phyloP scores from a whole-genome alignment of 2,888 invertebrate species.

The Chironomus riparius region DNA sequence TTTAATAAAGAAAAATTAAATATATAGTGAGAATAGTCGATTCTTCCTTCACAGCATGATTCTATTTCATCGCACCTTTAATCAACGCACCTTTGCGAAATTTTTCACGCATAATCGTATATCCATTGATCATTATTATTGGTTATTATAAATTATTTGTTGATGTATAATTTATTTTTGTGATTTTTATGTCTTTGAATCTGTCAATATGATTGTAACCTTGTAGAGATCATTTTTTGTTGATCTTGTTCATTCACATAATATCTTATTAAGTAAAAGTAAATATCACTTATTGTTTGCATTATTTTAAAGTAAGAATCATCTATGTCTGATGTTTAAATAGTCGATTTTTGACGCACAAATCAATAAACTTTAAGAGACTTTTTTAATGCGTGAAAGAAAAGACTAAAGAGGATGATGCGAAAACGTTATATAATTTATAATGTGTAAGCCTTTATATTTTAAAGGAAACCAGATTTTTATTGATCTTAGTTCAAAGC shows the following conservation, averaged over 20 bases:
- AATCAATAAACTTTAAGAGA: constrained; percentile 18
- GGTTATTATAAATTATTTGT: too few relatives aligned
- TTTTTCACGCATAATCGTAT: constrained; percentile 19
- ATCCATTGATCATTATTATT: neutral
- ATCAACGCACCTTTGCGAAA: constrained; percentile 14
- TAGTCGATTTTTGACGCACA: neutral
- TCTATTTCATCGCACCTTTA: constrained; percentile 9
- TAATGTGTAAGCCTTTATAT: too few relatives aligned
- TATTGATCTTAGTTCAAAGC: too few relatives aligned
- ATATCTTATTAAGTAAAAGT: neutral
- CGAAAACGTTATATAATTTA: too few relatives aligned
- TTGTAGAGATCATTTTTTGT: constrained; percentile 8
- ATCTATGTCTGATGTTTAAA: neutral
- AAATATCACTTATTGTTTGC: too few relatives aligned
- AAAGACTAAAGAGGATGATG: neutral
- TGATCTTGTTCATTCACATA: constrained; percentile 8
- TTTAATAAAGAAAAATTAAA: too few relatives aligned
- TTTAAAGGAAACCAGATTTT: too few relatives aligned
- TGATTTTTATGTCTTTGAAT: neutral
- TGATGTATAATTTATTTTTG: too few relatives aligned
- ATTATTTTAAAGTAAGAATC: neutral
- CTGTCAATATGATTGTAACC: neutral
- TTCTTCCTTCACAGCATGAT: constrained; percentile 5
- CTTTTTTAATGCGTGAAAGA: constrained; percentile 9
- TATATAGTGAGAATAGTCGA: neutral